These are phyloP conservation scores for Emydocephalus ijimae DNA, from an alignment of 2,113 vertebrate species.

Conservation along the genomic window DNA sequence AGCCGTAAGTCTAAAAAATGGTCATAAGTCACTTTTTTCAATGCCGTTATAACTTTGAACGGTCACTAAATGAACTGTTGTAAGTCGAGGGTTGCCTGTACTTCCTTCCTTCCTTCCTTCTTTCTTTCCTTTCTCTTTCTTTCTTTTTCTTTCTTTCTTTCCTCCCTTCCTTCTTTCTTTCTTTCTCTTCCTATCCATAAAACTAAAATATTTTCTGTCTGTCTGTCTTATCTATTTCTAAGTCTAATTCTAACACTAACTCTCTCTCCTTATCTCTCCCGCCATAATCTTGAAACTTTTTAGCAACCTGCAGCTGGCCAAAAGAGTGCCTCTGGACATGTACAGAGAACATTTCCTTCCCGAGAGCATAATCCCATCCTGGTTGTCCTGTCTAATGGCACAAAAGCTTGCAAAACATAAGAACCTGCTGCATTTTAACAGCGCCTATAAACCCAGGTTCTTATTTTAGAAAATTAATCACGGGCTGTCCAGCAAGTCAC, in stretches of 20 bases:
- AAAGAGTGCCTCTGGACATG: background rate
- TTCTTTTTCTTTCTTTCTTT: too few species aligned
- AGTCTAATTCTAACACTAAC: too few species aligned
- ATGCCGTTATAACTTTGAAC: background rate
- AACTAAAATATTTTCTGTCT: too few species aligned
- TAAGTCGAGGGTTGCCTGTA: background rate
- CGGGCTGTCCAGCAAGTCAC: background rate
- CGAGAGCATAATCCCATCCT: background rate
- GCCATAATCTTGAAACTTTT: background rate
- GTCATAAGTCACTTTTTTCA: too few species aligned
- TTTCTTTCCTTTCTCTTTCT: too few species aligned
- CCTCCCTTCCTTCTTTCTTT: too few species aligned
- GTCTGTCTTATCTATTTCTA: too few species aligned
- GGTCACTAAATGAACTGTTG: background rate
- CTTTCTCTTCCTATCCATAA: too few species aligned
- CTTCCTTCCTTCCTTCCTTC: too few species aligned
- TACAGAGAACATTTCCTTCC: background rate
- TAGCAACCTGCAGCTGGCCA: background rate
- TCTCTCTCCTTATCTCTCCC: background rate
- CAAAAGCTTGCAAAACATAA: background rate
- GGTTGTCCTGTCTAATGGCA: background rate
- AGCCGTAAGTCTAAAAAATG: too few species aligned
- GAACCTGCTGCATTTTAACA: background rate
- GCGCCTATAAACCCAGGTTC: background rate
- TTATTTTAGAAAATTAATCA: background rate